Evolutionary conservation across 1,140 invertebrate species (phyloP), one percentile per base, ranked within the genome.

Genomic region (Pemphigus obesinymphae): DNA sequence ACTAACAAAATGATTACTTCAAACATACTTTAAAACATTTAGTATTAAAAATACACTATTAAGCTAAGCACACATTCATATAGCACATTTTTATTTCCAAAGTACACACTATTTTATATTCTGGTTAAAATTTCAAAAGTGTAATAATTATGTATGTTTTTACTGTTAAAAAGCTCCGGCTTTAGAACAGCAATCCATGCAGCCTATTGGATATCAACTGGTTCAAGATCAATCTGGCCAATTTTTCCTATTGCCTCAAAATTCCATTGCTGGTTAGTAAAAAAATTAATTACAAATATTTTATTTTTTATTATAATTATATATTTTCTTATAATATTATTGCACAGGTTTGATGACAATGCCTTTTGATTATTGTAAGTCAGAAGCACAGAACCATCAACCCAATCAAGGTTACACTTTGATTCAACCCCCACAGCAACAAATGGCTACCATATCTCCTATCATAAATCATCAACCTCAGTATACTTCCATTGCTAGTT

Each of bases 151-250:
- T n/a, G n/a, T n/a, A n/a, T n/a, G n/a, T n/a, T n/a, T n/a, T n/a
- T n/a, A n/a, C n/a, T n/a, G n/a, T n/a, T 80, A 23, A 63, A 31
- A 80, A 80, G 76, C 76, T 43, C 76, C 76, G n/a, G 29, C 76
- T 45, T 31, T 80, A 23, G 76, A 80, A 61, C 76, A 80, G 17
- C 76, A 58, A 31, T 37, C 76, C 4, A 10, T 80, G 4, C 76
- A 80, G 17, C 76, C 76, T 0, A 34, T 80, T 1, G 76, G 76
- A 20, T 80, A 80, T 80, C 76, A 80, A 61, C 37, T 80, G 17
- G 76, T 80, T 7, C 76, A 80, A 40, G 76, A 80, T 29, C 76
- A 80, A 58, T 80, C 76, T 17, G 76, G 76, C 6, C 76, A 80
- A 63, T 80, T 45, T 63, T 80, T 80, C 29, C 15, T 80, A 31